phyloP scores from a whole-genome alignment of 2,113 vertebrate genomes.

The Leucosticte australis region DNA sequence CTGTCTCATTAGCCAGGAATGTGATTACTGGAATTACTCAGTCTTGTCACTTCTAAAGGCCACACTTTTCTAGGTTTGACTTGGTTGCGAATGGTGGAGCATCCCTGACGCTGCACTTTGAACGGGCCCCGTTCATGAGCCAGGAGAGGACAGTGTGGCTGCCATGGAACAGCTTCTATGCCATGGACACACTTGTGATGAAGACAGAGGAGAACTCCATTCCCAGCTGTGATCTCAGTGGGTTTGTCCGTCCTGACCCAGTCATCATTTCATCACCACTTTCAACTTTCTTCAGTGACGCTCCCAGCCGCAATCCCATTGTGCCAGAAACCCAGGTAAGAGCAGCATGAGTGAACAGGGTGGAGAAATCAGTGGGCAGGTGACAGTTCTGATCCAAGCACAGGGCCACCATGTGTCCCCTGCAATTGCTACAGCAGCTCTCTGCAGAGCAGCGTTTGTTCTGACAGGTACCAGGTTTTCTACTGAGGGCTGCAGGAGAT shows the following conservation, averaged over 20 bases:
- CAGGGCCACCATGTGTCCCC: not conserved
- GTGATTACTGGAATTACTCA: not conserved
- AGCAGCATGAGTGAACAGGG: not conserved
- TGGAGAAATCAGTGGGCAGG: not conserved
- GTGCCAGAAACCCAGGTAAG: conserved; percentile 97
- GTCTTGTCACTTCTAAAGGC: conserved; percentile 5
- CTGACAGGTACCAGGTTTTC: not conserved
- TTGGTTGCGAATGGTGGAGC: conserved; percentile 95
- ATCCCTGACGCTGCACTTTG: conserved; percentile 93
- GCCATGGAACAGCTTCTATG: conserved; percentile 97
- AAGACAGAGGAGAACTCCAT: conserved; percentile 99
- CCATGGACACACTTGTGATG: conserved; percentile 97
- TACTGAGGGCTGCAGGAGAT: not conserved
- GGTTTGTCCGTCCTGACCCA: conserved; percentile 93
- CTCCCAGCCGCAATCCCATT: conserved; percentile 89
- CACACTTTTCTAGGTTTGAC: conserved; percentile 85
- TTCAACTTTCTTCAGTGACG: conserved; percentile 96
- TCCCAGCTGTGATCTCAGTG: conserved; percentile 97
- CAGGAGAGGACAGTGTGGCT: conserved; percentile 98
- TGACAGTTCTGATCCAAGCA: not conserved
- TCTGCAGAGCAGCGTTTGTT: not conserved
- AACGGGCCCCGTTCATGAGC: conserved; percentile 94
- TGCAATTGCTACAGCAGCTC: not conserved
- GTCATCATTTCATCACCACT: conserved; percentile 95
- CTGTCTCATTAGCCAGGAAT: not conserved